phyloP scores from a whole-genome alignment of 1,140 invertebrate genomes.

The Drosophila sturtevanti region DNA sequence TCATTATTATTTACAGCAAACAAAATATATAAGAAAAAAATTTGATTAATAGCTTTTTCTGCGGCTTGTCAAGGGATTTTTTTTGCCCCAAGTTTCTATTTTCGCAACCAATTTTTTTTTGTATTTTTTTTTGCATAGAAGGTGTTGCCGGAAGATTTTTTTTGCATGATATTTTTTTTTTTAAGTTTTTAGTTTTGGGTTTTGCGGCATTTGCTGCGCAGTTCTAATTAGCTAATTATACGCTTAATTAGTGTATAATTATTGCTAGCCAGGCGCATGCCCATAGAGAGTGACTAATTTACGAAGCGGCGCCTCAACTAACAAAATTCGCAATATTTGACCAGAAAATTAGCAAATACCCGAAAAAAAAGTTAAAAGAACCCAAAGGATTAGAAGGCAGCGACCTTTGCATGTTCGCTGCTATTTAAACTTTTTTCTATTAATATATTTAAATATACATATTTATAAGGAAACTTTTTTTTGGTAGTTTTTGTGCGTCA shows the following conservation, averaged over 20 bases:
- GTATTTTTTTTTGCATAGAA: slow-evolving; percentile 72
- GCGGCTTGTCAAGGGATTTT: slow-evolving; percentile 59
- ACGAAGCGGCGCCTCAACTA: slow-evolving; percentile 22
- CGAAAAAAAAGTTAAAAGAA: not conserved
- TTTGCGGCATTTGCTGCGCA: slow-evolving; percentile 60
- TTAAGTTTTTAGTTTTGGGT: slow-evolving; percentile 39
- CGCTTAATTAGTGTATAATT: slow-evolving; percentile 79
- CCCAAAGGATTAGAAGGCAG: not conserved
- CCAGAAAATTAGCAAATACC: not conserved
- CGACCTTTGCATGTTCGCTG: not conserved
- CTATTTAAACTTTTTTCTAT: not conserved
- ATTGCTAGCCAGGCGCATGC: slow-evolving; percentile 64
- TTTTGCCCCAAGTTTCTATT: slow-evolving; percentile 60
- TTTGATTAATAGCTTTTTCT: slow-evolving; percentile 76
- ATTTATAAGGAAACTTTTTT: not conserved
- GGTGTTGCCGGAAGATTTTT: slow-evolving; percentile 79
- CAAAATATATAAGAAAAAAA: slow-evolving; percentile 43
- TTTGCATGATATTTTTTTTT: slow-evolving; percentile 3
- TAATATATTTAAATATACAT: not conserved
- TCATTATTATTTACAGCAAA: slow-evolving; percentile 78
- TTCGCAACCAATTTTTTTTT: slow-evolving; percentile 71
- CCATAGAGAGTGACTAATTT: slow-evolving; percentile 57
- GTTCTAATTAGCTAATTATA: slow-evolving; percentile 82
- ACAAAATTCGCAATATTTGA: slow-evolving; percentile 17
- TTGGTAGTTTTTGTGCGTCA: slow-evolving; percentile 26